These are phyloP conservation scores for Drosophila malerkotliana DNA, from an alignment of 1,140 invertebrate genomes.

Conservation along the genomic window DNA sequence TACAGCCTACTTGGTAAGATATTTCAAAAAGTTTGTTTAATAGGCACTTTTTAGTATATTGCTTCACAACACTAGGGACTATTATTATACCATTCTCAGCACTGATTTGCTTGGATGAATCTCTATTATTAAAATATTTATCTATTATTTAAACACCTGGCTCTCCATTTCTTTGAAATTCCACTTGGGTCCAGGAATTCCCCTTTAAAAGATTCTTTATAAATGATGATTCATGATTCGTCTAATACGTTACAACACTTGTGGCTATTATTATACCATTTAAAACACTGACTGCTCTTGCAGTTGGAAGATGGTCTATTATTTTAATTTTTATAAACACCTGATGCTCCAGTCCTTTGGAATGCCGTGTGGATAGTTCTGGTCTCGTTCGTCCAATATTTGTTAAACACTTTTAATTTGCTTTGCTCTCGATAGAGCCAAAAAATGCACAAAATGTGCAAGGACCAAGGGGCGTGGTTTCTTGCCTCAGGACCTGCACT, in stretches of 20 bases:
- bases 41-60: no score
- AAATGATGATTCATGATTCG: no score
- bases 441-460: constrained; percentile 22
- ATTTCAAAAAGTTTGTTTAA: not conserved
- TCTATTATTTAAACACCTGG: no score
- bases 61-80: no score
- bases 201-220: no score
- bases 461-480: not conserved
- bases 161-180: no score
- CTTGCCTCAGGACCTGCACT: constrained; percentile 2
- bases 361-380: not conserved
- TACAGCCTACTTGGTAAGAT: not conserved
- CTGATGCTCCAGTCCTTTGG: not conserved
- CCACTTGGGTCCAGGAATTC: no score
- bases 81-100: no score
- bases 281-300: no score
- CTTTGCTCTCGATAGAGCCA: constrained; percentile 10
- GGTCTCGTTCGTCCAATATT: constrained; percentile 37
- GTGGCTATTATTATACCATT: not conserved
- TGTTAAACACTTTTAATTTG: constrained; percentile 46
- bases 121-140: no score
- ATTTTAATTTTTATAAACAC: not conserved
- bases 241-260: not conserved
- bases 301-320: no score
- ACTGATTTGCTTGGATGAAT: no score